Percentiles rank a stretch among this genome's conserved stretches.
These are phyloP conservation scores for Cotesia vestalis DNA, from an alignment of 1,140 invertebrate genomes.

Conservation along the genomic window DNA sequence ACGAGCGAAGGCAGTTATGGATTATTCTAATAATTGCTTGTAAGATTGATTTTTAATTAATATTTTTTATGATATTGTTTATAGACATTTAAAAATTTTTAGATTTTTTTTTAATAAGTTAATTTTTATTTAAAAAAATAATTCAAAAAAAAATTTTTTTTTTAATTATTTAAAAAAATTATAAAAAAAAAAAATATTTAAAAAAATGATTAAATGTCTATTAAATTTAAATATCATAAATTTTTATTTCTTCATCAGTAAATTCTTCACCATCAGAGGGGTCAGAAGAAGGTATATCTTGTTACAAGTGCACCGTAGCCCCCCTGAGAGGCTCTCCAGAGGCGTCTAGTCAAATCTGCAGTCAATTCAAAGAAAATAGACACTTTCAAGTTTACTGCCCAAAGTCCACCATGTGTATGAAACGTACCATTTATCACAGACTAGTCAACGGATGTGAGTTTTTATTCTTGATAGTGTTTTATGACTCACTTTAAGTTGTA, in stretches of 20 bases:
- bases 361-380: constrained; percentile 74
- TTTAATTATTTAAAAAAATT: constrained; percentile 25
- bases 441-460: constrained; percentile 71
- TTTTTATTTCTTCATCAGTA: too few species aligned
- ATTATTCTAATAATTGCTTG: constrained; percentile 17
- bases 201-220: too few species aligned
- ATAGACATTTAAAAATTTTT: background rate
- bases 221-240: too few species aligned
- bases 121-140: background rate
- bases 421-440: constrained; percentile 72
- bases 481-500: background rate
- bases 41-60: constrained; percentile 5
- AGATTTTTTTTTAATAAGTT: background rate
- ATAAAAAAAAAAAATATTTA: too few species aligned
- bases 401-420: constrained; percentile 83
- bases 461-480: constrained; percentile 3
- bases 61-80: too few species aligned
- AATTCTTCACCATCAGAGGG: constrained; percentile 9
- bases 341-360: constrained; percentile 60
- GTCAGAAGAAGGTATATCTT: constrained; percentile 55
- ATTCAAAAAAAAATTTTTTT: background rate
- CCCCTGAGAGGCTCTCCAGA: constrained; percentile 64
- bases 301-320: constrained; percentile 76
- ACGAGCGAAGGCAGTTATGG: constrained; percentile 10
- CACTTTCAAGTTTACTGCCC: constrained; percentile 78